phyloP scores from a whole-genome alignment of 2,888 invertebrate genomes.

The Digitonthophagus gazella region DNA sequence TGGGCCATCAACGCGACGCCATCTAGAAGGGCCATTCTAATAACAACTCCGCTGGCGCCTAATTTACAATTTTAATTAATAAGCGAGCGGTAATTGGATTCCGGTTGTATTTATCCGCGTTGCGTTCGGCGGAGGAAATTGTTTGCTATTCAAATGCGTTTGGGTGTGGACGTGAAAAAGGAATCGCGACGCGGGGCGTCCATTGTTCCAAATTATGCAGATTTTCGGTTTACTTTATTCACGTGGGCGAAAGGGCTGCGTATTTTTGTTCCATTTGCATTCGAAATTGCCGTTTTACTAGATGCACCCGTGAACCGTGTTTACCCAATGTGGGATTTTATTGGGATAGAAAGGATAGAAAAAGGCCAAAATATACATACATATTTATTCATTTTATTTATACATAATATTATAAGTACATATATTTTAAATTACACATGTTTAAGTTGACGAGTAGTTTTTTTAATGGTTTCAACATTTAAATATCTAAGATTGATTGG shows the following conservation, averaged over 20 bases:
- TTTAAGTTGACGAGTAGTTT: slow-evolving; percentile 8
- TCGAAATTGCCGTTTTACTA: not conserved
- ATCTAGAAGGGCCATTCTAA: not conserved
- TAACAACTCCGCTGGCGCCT: not conserved
- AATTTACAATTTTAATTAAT: not conserved
- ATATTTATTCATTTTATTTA: slow-evolving; percentile 11
- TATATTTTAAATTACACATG: slow-evolving; percentile 2
- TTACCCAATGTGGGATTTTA: too few relatives aligned
- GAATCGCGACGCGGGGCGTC: slow-evolving; percentile 1
- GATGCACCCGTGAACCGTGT: too few relatives aligned
- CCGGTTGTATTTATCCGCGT: not conserved
- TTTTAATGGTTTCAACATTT: slow-evolving; percentile 10
- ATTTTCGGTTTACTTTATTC: slow-evolving; percentile 10
- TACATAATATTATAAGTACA: slow-evolving; percentile 15
- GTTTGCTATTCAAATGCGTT: not conserved
- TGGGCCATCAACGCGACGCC: not conserved
- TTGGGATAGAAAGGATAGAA: not conserved
- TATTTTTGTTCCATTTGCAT: slow-evolving; percentile 14
- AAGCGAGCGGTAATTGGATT: not conserved
- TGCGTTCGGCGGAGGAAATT: not conserved
- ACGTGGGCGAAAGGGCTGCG: not conserved
- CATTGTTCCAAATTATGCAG: slow-evolving; percentile 9
- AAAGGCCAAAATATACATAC: not conserved
- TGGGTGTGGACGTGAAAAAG: slow-evolving; percentile 3
- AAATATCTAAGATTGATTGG: slow-evolving; percentile 12